Evolutionary conservation across 2,113 vertebrate species (phyloP), one percentile per base, ranked within the genome.

Genomic region (Salvelinus namaycush): DNA sequence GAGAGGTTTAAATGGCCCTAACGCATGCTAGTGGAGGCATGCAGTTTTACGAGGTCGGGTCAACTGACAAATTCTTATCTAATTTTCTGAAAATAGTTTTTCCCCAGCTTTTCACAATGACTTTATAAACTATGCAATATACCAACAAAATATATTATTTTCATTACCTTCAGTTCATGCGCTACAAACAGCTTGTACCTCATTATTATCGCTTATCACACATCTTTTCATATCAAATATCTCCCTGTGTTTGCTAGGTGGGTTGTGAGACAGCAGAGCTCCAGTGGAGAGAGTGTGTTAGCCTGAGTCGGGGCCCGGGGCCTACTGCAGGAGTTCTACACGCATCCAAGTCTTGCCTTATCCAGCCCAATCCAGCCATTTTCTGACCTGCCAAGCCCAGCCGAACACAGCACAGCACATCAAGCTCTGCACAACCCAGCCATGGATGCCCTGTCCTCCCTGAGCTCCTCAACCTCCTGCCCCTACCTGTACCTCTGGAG

Each of bases 381-480:
- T n/a, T 24, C 49, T 14, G 26, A 16, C 5, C 6, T 2, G 9
- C 51, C 54, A 3, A 27, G 29, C 29, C 76, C 27, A 75, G 67
- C 71, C n/a, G 27, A 27, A 48, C 71, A 31, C 16, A 68, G 29
- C 31, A 27, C 27, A n/a, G 12, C 22, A 31, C 65, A 59, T 24
- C n/a, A 29, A 29, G 44, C 73, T 29, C 34, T 39, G 7, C 34
- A 31, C 26, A 20, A 13, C n/a, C 29, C 66, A 71, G 64, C 26
- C 16, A 93, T 93, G 92, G 48, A 75, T 9, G 24, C 81, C 81
- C 31, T 91, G 66, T 48, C 77, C 72, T 84, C 84, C 12, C 82
- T 92, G 77, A 85, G 79, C 4, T 89, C 89, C 0, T 2, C 86
- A 5, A 86, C 87, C 7, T 89, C 92, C 76, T 99, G 97, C 88